Conservation (phyloP, 2,888 invertebrate species). For the Cheilosia vernalis region DNA sequence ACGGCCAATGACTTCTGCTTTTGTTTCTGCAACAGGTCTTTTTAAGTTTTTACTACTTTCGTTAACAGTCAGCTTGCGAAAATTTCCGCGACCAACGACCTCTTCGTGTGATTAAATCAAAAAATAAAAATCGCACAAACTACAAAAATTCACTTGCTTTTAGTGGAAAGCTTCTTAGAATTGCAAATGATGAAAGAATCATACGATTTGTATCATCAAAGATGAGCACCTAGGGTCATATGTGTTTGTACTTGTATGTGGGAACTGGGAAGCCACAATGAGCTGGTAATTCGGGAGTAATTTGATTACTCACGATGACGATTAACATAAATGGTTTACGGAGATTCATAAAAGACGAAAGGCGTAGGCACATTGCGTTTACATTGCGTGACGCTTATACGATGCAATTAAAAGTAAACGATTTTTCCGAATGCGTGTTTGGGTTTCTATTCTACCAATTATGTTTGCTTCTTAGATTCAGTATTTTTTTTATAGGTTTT, state of each 20-base stretch:
- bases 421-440: too few species aligned
- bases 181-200: conserved; percentile 46
- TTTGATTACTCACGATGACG: too few species aligned
- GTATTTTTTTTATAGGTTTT: too few species aligned
- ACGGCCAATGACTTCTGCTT: conserved; percentile 17
- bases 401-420: too few species aligned
- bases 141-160: conserved; percentile 30
- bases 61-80: conserved; percentile 8
- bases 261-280: too few species aligned
- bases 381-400: too few species aligned
- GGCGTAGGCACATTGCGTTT: too few species aligned
- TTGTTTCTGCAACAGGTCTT: conserved; percentile 34
- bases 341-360: too few species aligned
- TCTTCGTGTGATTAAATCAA: conserved; percentile 5
- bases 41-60: conserved; percentile 20
- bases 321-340: too few species aligned
- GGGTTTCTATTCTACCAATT: too few species aligned
- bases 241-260: neutral
- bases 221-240: conserved; percentile 52
- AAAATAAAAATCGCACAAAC: conserved; percentile 16
- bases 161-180: conserved; percentile 51
- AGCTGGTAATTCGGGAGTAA: too few species aligned
- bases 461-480: too few species aligned
- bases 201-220: conserved; percentile 47
- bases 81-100: conserved; percentile 39